A percentile compares a stretch with the other conserved stretches of the same genome.
Evolutionary conservation across 2,113 vertebrate genomes (phyloP).

Genomic region (Hassar affinis): DNA sequence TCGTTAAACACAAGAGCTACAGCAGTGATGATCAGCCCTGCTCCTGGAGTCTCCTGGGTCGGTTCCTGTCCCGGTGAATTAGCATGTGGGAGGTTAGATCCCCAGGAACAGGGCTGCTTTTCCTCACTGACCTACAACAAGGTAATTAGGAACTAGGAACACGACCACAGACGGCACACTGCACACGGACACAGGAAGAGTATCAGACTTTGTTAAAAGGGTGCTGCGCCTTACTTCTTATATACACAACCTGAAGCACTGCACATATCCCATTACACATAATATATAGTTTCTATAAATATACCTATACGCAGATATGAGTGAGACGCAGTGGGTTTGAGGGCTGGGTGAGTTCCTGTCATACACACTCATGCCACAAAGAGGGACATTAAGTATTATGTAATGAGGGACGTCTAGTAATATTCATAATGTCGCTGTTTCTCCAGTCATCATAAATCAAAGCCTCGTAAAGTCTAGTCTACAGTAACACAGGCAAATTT

Average conservation of each 20-base stretch:
- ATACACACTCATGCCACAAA: slow-evolving; percentile 13
- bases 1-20: slow-evolving; percentile 19
- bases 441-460: neutral
- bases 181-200: slow-evolving; percentile 38
- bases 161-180: slow-evolving; percentile 43
- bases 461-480: neutral
- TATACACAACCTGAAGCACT: slow-evolving; percentile 62
- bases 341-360: neutral
- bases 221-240: slow-evolving; percentile 47
- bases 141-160: slow-evolving; percentile 42
- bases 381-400: slow-evolving; percentile 4
- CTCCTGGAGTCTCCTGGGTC: neutral
- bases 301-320: slow-evolving; percentile 40
- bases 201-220: slow-evolving; percentile 39
- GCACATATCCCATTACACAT: slow-evolving; percentile 9
- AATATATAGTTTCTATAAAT: slow-evolving; percentile 33
- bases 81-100: neutral
- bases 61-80: slow-evolving; percentile 9
- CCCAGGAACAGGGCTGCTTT: neutral
- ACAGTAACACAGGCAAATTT: neutral
- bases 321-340: neutral
- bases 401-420: neutral
- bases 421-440: neutral
- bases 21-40: slow-evolving; percentile 6
- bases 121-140: slow-evolving; percentile 36